Conservation (phyloP, 2,113 vertebrate species). For the Chrysochloris asiatica region DNA sequence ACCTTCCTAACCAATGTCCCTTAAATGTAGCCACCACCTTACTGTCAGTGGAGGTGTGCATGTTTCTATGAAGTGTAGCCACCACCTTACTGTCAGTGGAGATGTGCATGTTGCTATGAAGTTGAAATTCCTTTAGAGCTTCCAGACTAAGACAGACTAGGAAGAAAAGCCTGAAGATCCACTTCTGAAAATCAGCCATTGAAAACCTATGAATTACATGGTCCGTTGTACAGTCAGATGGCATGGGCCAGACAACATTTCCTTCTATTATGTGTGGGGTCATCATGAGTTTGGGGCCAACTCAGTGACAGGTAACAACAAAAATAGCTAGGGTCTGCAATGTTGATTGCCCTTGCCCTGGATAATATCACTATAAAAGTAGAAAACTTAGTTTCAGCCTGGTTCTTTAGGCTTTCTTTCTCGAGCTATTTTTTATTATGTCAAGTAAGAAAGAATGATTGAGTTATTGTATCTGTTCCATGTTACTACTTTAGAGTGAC, state of each 20-base stretch:
- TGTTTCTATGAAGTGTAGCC: no score
- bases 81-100: background rate
- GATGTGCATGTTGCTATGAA: background rate
- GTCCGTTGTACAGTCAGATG: no score
- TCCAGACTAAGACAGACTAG: background rate
- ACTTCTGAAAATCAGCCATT: background rate
- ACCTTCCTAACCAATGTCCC: background rate
- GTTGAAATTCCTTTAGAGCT: background rate
- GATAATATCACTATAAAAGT: background rate
- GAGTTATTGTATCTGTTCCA: conserved; percentile 3
- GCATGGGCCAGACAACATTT: background rate
- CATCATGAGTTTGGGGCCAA: background rate
- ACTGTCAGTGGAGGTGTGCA: no score
- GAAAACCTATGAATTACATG: background rate
- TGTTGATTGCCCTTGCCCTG: background rate
- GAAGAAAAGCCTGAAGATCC: background rate
- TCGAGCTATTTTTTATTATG: conserved; percentile 13
- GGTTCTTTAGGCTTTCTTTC: background rate
- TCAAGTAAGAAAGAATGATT: conserved; percentile 17
- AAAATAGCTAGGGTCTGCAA: background rate
- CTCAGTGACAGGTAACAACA: background rate
- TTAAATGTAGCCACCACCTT: background rate
- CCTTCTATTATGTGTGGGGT: background rate
- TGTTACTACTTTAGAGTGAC: background rate
- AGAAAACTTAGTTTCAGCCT: background rate